Base-by-base conservation (phyloP, 2,888 invertebrate species). In the Epirrhoe tristata region DNA sequence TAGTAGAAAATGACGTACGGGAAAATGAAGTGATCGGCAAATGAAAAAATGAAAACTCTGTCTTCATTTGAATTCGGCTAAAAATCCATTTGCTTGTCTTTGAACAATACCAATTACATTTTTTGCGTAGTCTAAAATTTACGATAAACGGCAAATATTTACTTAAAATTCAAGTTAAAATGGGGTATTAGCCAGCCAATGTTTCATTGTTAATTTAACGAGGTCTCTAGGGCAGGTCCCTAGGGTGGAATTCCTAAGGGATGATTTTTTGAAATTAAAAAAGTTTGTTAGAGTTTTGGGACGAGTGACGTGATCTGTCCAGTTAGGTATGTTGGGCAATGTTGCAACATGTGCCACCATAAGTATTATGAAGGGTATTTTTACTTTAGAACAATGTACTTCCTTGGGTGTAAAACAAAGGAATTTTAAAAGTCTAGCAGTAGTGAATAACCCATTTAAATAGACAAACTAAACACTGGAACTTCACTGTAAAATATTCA, bases 181-280 rank as follows among this genome's bases (percentile, higher is more conserved):
- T 74, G 67, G 70, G 68, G 79, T 81, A 86, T 88, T 85, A 84
- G 85, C 86, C 61, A 77, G 75, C 80, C 86, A 80, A 88, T 87
- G 86, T 83, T 86, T 84, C 84, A 83, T 88, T 87, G 86, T 87
- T 82, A 84, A 86, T 85, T 85, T 82, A 85, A 84, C 83, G 83
- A 84, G 81, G 67, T 72, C 71, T 72, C 67, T 62, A 58, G 46
- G 68, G 63, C 31, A 52, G 39, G 36, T 51, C 36, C 73, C 67
- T 61, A 55, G 51, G 68, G 65, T 62, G 64, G 71, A 70, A 79
- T 76, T 77, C 75, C 76, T 76, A 65, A 68, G 75, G 77, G 83
- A 78, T 80, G 77, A 76, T 80, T 84, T 85, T 87, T 82, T 80
- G 81, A 91, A 90, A 90, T 91, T 90, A 91, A 90, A 91, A 91